phyloP scores from a whole-genome alignment of 2,888 invertebrate genomes.

The Melinopterus prodromus region DNA sequence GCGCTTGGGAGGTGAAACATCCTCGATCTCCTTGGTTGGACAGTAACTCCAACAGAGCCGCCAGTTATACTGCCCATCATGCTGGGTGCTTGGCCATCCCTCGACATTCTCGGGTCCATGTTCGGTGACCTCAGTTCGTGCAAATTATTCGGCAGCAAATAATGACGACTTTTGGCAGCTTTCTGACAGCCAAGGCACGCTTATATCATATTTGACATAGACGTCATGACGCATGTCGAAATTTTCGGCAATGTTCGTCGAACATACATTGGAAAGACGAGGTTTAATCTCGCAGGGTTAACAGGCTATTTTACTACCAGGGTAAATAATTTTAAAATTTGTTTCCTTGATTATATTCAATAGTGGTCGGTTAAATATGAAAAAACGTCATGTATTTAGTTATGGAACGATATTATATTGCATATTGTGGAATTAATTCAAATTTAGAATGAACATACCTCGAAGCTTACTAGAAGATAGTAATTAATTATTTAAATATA shows the following conservation, averaged over 20 bases:
- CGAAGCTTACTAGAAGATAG: neutral
- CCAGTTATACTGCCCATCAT: neutral
- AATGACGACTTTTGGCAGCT: neutral
- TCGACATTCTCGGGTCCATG: neutral
- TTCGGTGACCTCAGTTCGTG: neutral
- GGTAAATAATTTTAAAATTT: neutral
- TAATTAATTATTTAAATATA: neutral
- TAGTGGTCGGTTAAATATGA: neutral
- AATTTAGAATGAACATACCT: neutral
- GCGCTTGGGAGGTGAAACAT: conserved; percentile 31
- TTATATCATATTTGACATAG: neutral
- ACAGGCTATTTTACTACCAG: neutral
- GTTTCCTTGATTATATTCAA: neutral
- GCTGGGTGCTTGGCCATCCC: neutral
- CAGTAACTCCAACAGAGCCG: neutral
- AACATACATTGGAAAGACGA: too few species aligned
- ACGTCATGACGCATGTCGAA: too few species aligned
- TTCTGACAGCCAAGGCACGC: neutral
- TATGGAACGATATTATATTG: neutral
- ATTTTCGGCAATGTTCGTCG: too few species aligned
- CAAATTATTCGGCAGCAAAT: too few species aligned
- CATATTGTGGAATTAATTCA: neutral
- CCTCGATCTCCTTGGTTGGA: conserved; percentile 24
- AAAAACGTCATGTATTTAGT: neutral
- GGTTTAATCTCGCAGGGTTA: neutral